phyloP scores from a whole-genome alignment of 2,113 vertebrate species.

The Forbesichthys papilliferus region DNA sequence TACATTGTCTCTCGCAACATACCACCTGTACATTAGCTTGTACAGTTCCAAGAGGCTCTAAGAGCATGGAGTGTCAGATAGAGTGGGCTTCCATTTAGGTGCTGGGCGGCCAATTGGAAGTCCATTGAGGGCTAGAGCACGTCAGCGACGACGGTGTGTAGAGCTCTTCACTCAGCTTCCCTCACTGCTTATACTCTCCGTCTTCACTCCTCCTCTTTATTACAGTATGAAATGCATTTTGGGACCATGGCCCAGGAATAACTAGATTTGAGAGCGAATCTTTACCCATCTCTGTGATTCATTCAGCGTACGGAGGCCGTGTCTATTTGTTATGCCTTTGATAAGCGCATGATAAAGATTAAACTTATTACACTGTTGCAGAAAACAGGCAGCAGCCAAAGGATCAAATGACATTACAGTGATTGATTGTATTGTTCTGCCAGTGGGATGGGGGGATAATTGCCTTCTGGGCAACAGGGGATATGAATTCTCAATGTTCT shows the following conservation, averaged over 20 bases:
- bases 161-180: slow-evolving; percentile 48
- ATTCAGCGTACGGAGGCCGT: slow-evolving; percentile 70
- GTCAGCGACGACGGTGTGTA: slow-evolving; percentile 33
- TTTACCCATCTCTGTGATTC: slow-evolving; percentile 74
- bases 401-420: slow-evolving; percentile 81
- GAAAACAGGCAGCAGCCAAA: slow-evolving; percentile 79
- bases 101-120: slow-evolving; percentile 54
- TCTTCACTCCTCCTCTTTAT: slow-evolving; percentile 60
- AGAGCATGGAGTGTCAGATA: slow-evolving; percentile 26
- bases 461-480: slow-evolving; percentile 75
- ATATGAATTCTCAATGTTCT: slow-evolving; percentile 73
- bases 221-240: slow-evolving; percentile 71
- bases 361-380: slow-evolving; percentile 77
- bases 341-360: slow-evolving; percentile 78
- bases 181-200: slow-evolving; percentile 42
- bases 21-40: not conserved
- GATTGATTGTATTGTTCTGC: slow-evolving; percentile 82
- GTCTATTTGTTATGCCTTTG: slow-evolving; percentile 75
- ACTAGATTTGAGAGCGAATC: slow-evolving; percentile 75
- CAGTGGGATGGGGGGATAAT: slow-evolving; percentile 75
- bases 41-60: slow-evolving; percentile 18
- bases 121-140: slow-evolving; percentile 52
- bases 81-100: slow-evolving; percentile 35
- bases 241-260: slow-evolving; percentile 57
- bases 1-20: no score